These are phyloP conservation scores for Pachypanchax playfairii DNA, from an alignment of 2,113 vertebrate genomes.

Conservation along the genomic window DNA sequence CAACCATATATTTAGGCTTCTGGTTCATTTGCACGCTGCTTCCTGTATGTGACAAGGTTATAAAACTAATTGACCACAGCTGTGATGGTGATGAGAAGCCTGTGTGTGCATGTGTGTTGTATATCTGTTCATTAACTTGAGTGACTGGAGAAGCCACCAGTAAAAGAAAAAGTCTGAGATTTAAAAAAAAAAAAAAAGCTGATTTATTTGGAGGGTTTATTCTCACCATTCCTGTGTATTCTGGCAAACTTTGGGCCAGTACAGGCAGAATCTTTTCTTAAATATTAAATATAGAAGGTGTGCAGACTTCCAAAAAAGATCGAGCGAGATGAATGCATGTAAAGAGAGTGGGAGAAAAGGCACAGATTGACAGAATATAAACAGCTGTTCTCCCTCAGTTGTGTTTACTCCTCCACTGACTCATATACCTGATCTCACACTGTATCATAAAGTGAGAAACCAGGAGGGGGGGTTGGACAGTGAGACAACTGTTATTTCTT, in stretches of 20 bases:
- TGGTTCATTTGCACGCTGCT: slow-evolving; percentile 41
- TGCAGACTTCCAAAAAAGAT: no score
- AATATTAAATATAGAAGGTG: no score
- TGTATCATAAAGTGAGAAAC: slow-evolving; percentile 22
- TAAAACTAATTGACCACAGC: slow-evolving; percentile 68
- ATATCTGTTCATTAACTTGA: slow-evolving; percentile 22
- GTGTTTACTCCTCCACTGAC: slow-evolving; percentile 43
- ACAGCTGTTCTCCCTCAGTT: slow-evolving; percentile 36
- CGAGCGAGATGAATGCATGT: background rate
- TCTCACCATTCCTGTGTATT: background rate
- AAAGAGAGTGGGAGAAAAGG: slow-evolving; percentile 29
- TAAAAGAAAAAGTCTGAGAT: slow-evolving; percentile 17
- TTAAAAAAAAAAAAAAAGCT: slow-evolving; percentile 21
- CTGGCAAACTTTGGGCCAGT: background rate
- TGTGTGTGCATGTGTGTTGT: slow-evolving; percentile 15
- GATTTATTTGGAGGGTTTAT: slow-evolving; percentile 1
- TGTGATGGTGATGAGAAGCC: slow-evolving; percentile 40
- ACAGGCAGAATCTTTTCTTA: background rate
- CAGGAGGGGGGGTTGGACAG: no score
- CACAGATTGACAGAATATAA: slow-evolving; percentile 39
- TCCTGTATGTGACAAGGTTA: slow-evolving; percentile 62
- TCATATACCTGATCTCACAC: slow-evolving; percentile 40
- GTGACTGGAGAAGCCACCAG: slow-evolving; percentile 2
- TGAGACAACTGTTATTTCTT: slow-evolving; percentile 7
- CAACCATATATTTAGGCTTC: slow-evolving; percentile 44